These are phyloP conservation scores for Meta bourneti DNA, from an alignment of 2,888 invertebrate species.

Conservation along the genomic window DNA sequence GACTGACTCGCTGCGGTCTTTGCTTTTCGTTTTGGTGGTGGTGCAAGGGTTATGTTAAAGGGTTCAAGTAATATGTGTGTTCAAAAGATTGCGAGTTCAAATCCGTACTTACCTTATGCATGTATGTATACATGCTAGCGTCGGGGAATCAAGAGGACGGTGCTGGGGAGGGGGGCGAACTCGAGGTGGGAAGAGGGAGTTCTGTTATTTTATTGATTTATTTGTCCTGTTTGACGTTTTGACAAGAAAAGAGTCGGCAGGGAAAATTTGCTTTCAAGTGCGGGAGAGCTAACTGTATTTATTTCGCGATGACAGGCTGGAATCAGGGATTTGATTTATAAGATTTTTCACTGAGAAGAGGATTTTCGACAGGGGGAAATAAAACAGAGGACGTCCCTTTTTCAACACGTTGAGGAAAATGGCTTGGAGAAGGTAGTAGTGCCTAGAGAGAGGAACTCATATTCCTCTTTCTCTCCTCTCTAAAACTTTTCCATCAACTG, in stretches of 20 bases:
- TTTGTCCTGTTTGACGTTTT: not conserved
- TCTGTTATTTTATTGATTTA: not conserved
- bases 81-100: slow-evolving; percentile 24
- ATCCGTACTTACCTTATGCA: not conserved
- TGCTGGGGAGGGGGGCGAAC: not conserved
- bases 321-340: not conserved
- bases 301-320: slow-evolving; percentile 9
- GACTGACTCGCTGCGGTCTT: not conserved
- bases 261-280: slow-evolving; percentile 18
- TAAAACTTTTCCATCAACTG: too few relatives aligned
- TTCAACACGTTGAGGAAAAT: not conserved
- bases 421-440: not conserved
- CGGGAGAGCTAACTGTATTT: slow-evolving; percentile 25
- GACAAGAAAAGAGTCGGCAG: not conserved
- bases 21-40: not conserved
- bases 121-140: too few relatives aligned
- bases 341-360: not conserved
- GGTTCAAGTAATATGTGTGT: slow-evolving; percentile 38
- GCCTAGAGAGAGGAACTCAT: too few relatives aligned
- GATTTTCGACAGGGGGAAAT: not conserved
- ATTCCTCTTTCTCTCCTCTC: too few relatives aligned
- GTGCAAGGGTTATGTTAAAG: not conserved
- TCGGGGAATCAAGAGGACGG: too few relatives aligned
- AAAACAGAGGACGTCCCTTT: not conserved
- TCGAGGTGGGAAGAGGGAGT: not conserved